Conservation (phyloP, 2,113 vertebrate genomes). For the Gila orcuttii region DNA sequence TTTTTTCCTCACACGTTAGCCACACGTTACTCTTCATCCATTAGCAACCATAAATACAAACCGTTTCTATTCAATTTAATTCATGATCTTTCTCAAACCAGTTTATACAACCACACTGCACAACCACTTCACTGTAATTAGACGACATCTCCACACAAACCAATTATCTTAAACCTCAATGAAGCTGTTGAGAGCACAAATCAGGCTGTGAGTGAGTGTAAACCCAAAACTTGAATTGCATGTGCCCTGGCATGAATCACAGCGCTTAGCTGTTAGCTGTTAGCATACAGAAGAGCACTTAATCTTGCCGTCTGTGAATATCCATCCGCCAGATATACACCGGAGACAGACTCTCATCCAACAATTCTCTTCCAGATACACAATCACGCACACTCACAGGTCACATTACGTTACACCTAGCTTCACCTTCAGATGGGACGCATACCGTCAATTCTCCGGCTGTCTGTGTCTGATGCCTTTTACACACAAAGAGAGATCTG, state of each 20-base stretch:
- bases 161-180: neutral
- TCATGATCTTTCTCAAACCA: neutral
- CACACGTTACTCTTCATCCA: neutral
- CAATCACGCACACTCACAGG: neutral
- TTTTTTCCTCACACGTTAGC: neutral
- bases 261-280: neutral
- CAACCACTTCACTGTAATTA: neutral
- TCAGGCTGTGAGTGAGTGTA: neutral
- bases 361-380: slow-evolving; percentile 10
- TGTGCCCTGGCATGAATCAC: slow-evolving; percentile 7
- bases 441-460: neutral
- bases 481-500: neutral
- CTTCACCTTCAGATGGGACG: neutral
- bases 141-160: neutral
- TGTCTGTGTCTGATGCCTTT: slow-evolving; percentile 3
- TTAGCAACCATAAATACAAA: neutral
- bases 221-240: neutral
- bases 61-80: neutral
- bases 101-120: neutral
- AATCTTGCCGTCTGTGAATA: slow-evolving; percentile 16
- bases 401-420: neutral
- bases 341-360: neutral
- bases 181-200: neutral
- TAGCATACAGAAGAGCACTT: slow-evolving; percentile 22
- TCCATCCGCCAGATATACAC: neutral